phyloP scores from a whole-genome alignment of 2,888 invertebrate species.

The Pristionchus maxplancki region DNA sequence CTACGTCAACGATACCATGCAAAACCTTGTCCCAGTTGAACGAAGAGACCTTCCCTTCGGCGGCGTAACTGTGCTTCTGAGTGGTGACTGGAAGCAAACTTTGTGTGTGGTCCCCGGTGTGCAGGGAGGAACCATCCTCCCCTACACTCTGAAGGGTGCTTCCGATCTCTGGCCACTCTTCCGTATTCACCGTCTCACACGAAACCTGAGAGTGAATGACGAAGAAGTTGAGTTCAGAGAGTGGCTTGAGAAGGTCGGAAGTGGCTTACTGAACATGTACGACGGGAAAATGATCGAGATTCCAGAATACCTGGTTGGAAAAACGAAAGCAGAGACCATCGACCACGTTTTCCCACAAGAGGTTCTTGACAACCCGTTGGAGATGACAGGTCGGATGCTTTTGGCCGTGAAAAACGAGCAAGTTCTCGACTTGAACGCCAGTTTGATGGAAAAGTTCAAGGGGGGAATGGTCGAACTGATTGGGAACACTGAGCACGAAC shows the following conservation, averaged over 20 bases:
- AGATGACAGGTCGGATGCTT: slow-evolving; percentile 2
- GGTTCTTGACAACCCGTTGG: neutral
- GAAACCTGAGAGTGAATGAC: slow-evolving; percentile 11
- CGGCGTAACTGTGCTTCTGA: neutral
- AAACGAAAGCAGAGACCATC: neutral
- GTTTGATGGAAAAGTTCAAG: neutral
- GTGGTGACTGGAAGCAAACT: slow-evolving; percentile 48
- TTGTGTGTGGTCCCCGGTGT: neutral
- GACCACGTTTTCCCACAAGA: neutral
- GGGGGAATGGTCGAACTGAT: neutral
- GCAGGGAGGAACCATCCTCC: neutral
- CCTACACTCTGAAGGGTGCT: slow-evolving; percentile 31
- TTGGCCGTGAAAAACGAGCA: neutral
- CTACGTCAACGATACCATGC: neutral
- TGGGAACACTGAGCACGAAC: neutral
- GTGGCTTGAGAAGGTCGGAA: slow-evolving; percentile 32
- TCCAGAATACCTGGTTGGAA: neutral
- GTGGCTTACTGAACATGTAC: neutral
- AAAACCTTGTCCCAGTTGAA: neutral
- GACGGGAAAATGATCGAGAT: neutral
- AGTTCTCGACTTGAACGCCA: neutral
- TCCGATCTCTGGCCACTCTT: slow-evolving; percentile 25
- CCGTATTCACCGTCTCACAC: neutral
- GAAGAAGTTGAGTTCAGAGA: neutral
- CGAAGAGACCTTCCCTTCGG: neutral